Base-by-base conservation (phyloP, 2,888 invertebrate genomes). In the Dendrolimus pini region DNA sequence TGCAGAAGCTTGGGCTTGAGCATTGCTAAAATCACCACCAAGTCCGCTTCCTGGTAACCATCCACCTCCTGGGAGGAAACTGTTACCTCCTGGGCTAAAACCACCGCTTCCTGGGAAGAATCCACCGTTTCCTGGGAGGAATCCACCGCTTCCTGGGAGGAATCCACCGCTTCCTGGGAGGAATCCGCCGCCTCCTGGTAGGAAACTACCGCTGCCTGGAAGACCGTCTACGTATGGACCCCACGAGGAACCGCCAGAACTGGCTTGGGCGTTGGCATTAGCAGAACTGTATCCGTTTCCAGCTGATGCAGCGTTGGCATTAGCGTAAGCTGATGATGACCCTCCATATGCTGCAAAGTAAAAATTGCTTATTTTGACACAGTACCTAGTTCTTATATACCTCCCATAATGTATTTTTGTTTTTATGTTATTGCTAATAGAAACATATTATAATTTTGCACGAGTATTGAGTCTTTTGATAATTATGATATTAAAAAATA, bases 251-350 rank as follows among this genome's bases (percentile, higher is more conserved):
- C 47, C 47, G 47, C 47, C 47, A 47, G 30, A 30, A 30, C 30
- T 30, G 30, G 47, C 10, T 10, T 52, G 9, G 9, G 62, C 61
- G 7, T 53, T 52, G 1, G 67, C 63, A 1, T 65, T 62, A 7
- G 69, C 62, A 61, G 47, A 47, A 12, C 47, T 47, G 47, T 47
- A 12, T 7, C 65, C 61, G 0, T 62, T 62, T n/a, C 54, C 58
- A 7, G 54, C 54, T 9, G 30, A 41, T 2, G 53, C 58, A 7
- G 62, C 62, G 7, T 62, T 54, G 9, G 67, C 65, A 10, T 64
- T 65, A 7, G 67, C 63, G 53, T 60, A 55, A 8, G 60, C 64
- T 55, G 63, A 53, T 7, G 67, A 62, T 10, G 53, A 18, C 10
- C 55, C 53, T 7, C 52, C 55, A 13, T 12, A 14, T 7, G 13